Evolutionary conservation across 30 jellyfish, hydroid and myxozoan genomes (phyloP).

Genomic region (Aurelia aurita complex sp. Pacific): DNA sequence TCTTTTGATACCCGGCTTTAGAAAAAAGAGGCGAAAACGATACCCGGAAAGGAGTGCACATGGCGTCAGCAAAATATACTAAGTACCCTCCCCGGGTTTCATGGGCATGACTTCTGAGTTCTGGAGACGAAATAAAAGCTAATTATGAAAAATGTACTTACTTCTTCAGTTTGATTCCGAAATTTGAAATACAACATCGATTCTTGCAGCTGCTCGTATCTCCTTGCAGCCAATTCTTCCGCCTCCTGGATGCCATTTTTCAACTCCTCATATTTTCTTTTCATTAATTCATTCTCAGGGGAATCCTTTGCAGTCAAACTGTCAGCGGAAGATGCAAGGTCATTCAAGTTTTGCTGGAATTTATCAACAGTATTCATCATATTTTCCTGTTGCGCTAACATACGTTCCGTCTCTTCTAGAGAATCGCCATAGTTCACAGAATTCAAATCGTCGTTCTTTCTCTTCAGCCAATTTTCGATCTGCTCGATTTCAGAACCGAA

Average conservation of each 20-base stretch:
- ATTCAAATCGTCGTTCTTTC: constrained; percentile 20
- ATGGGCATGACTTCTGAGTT: too few relatives aligned
- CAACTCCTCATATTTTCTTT: constrained; percentile 34
- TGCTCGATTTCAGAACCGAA: constrained; percentile 60
- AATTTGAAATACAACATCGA: constrained; percentile 49
- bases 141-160: background rate
- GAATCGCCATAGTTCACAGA: constrained; percentile 18
- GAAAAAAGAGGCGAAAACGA: too few relatives aligned
- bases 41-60: too few relatives aligned
- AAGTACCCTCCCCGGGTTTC: too few relatives aligned
- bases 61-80: too few relatives aligned
- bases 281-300: constrained; percentile 11
- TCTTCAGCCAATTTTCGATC: constrained; percentile 59
- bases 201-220: constrained; percentile 10
- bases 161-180: constrained; percentile 23
- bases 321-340: constrained; percentile 32
- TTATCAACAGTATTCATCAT: constrained; percentile 22
- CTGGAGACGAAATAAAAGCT: background rate
- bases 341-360: constrained; percentile 17
- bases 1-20: too few relatives aligned
- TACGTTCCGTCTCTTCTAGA: constrained; percentile 37
- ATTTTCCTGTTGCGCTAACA: constrained; percentile 23
- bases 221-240: background rate
- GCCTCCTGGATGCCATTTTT: constrained; percentile 21
- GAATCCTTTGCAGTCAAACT: background rate